Evolutionary conservation across 2,797 vertebrate species (phyloP), one percentile per base, ranked within the genome.

Genomic region (Microchirus variegatus): DNA sequence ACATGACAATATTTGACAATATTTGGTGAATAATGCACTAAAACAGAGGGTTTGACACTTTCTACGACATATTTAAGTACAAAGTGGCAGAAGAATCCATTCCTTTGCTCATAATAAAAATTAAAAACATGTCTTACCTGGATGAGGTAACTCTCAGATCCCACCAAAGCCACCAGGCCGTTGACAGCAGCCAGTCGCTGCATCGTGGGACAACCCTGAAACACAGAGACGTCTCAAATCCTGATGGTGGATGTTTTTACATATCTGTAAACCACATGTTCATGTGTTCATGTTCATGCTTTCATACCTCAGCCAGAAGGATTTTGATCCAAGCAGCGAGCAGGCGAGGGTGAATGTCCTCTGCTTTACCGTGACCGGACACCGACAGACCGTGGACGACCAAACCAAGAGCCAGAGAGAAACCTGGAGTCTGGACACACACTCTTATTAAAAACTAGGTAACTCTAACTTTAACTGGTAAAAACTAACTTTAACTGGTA

Each of bases 171-270:
- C 53, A 98, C 95, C 71, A 98, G 89, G 3, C 97, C 97, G 56
- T 89, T 96, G 46, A 95, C 81, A 10, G 97, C 96, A 45, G 97
- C 95, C 78, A 99, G 90, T n/a, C 96, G 93, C 68, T 97, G 96
- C 96, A 98, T 97, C 5, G 97, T 99, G 26, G 97, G 94, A 85
- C 95, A 93, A 2, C 95, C 94, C 97, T 99, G 77, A 53, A 92
- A 93, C 47, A 9, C 36, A 85, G 16, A 81, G 22, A 31, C 17
- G 13, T 8, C 7, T 14, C 14, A 10, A 12, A 17, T 17, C 2
- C 9, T 15, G 40, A 36, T 2, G 2, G 12, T 9, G 8, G 0
- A 11, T n/a, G 0, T 0, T 42, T 41, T n/a, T n/a, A n/a, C 37
- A 41, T 7, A 3, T 6, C 11, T 43, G 2, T 4, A 42, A 36